Evolutionary conservation across 2,113 vertebrate genomes (phyloP), one percentile per base, ranked within the genome.

Genomic region (Cavia aperea): DNA sequence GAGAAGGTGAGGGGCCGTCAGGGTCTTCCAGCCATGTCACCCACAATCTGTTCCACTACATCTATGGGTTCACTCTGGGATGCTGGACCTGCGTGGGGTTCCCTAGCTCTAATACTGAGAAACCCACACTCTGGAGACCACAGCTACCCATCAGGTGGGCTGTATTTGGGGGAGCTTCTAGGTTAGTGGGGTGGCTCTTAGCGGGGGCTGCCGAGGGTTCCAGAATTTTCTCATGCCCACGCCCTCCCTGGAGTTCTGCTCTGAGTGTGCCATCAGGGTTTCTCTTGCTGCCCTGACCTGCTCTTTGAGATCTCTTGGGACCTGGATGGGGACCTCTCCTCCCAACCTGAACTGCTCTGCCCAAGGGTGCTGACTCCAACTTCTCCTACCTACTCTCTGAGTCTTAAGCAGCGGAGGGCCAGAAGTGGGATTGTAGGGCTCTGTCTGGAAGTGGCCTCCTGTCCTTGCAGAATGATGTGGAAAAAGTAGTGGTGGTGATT

Each of bases 401-500:
- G 62, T 58, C 60, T 73, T 0, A 7, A 86, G 13, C 29, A n/a
- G 84, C 58, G 14, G 62, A 94, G 49, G 49, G n/a, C 68, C 18
- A 31, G 16, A n/a, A 31, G 11, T 54, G 85, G 62, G 29, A 39
- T 39, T 39, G 49, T 5, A 26, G 60, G 36, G 63, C n/a, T 70
- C 84, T 86, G 88, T 66, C 91, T 16, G 23, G 11, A 78, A 78
- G 51, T 1, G 65, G 39, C 0, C 54, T 60, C 72, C 78, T 96
- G 14, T 83, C 78, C 58, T 96, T 97, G 82, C 97, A 99, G 99
- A 99, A 99, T 3, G 99, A 99, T 23, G 99, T 99, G 95, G 99
- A 99, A 97, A 99, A 99, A 93, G 99, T 99, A 10, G 99, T 99
- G 21, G 98, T 99, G 72, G 99, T 99, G 58, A 99, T 99, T 95